Evolutionary conservation across 2,888 invertebrate species (phyloP), one percentile per base, ranked within the genome.

Genomic region (Cremastinae sp.): DNA sequence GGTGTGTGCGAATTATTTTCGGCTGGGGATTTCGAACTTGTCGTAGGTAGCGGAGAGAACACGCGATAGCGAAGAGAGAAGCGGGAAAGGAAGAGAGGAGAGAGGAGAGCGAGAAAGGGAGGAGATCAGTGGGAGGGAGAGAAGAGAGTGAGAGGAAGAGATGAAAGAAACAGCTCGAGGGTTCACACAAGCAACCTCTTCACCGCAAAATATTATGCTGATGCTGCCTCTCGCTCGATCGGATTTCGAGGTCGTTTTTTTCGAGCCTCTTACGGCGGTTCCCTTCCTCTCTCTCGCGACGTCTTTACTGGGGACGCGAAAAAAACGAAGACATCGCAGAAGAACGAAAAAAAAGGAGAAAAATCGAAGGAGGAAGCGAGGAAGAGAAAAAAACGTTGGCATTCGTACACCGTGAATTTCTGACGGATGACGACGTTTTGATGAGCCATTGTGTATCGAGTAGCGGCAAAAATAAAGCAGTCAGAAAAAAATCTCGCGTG

Each of bases 1-100:
- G 51, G 69, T 69, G 69, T 69, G 69, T 59, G 51, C 69, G 59
- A 69, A 69, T 69, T 69, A 69, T 69, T 69, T 69, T 69, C 69
- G 69, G 59, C 69, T 69, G 41, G 59, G 58, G 59, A 28, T 3
- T 47, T 37, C 41, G 58, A 51, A 69, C 59, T 18, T 45, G 45
- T 59, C 69, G 69, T 51, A 58, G 59, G 49, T 37, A 28, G 45
- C 41, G 55, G 28, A 56, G 51, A 56, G 43, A 47, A 56, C 64
- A 47, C 39, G 65, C 53, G 61, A 37, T 55, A 2, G 55, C 16
- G 20, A 0, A 53, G 7, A 9, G 8, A 8, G 51, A 62, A 64
- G 22, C 41, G 39, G 28, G n/a, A 53, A 18, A 14, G 49, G 59
- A 49, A 37, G n/a, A 16, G 35, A 47, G 58, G 12, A 64, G n/a